phyloP scores from a whole-genome alignment of 1,140 invertebrate species.

The Pseudomyrmex flavicornis region DNA sequence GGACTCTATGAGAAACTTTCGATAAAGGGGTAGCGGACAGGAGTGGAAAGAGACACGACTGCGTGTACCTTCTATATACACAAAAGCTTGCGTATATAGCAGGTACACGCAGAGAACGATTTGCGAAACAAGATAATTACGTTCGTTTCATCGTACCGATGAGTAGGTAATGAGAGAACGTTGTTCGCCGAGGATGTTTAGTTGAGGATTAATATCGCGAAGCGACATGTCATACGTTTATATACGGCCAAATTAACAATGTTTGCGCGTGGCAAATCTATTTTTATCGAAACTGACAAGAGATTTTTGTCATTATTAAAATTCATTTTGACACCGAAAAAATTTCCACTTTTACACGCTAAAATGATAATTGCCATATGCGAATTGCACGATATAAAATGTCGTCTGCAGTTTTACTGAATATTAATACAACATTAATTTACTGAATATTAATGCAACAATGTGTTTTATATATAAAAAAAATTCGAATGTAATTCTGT shows the following conservation, averaged over 20 bases:
- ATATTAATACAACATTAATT: conserved; percentile 16
- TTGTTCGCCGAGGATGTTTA: conserved; percentile 40
- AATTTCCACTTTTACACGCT: conserved; percentile 9
- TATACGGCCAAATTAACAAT: neutral
- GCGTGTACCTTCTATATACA: neutral
- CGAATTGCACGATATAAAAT: neutral
- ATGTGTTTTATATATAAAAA: neutral
- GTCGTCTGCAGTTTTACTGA: neutral
- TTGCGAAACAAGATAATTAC: conserved; percentile 48
- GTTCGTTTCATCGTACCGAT: neutral
- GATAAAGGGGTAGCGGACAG: neutral
- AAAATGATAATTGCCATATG: conserved; percentile 31
- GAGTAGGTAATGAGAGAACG: conserved; percentile 44
- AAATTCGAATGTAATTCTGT: neutral
- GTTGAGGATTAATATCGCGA: conserved; percentile 54
- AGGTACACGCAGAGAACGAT: neutral
- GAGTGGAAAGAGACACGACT: neutral
- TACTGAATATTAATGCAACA: neutral
- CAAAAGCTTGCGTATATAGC: neutral
- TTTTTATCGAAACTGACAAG: conserved; percentile 44
- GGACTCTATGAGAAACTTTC: conserved; percentile 33
- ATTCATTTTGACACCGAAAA: neutral
- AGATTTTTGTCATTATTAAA: conserved; percentile 1
- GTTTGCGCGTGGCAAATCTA: conserved; percentile 6
- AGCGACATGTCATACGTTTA: conserved; percentile 13